Conservation (phyloP, 2,888 invertebrate genomes). For the Luffia ferchaultella region DNA sequence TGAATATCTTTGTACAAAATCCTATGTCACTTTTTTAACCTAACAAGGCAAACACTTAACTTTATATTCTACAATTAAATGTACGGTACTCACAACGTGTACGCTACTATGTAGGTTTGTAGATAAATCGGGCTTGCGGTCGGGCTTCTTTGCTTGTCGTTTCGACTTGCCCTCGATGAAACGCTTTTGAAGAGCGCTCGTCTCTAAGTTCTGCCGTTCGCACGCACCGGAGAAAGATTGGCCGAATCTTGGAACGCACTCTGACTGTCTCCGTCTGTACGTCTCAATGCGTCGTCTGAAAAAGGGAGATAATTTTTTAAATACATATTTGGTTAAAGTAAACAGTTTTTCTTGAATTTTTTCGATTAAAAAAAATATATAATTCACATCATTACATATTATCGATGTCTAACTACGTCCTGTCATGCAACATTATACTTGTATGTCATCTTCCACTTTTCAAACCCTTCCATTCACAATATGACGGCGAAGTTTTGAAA, state of each 20-base stretch:
- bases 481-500: too few species aligned
- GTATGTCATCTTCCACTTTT: too few species aligned
- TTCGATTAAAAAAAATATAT: too few species aligned
- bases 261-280: slow-evolving; percentile 85
- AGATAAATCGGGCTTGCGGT: slow-evolving; percentile 54
- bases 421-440: too few species aligned
- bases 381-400: too few species aligned
- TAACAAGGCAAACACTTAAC: too few species aligned
- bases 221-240: slow-evolving; percentile 87
- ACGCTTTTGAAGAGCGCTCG: slow-evolving; percentile 85
- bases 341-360: too few species aligned
- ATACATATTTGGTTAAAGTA: neutral
- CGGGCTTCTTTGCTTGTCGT: slow-evolving; percentile 84
- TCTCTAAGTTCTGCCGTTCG: slow-evolving; percentile 92
- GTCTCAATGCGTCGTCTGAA: slow-evolving; percentile 83
- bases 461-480: too few species aligned
- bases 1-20: too few species aligned
- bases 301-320: slow-evolving; percentile 6
- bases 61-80: neutral
- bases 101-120: slow-evolving; percentile 75
- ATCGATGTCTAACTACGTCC: too few species aligned
- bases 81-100: slow-evolving; percentile 70
- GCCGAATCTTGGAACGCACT: slow-evolving; percentile 87
- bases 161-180: slow-evolving; percentile 92
- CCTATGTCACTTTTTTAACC: too few species aligned